Conservation (phyloP, 2,113 vertebrate species). For the Serinus canaria region DNA sequence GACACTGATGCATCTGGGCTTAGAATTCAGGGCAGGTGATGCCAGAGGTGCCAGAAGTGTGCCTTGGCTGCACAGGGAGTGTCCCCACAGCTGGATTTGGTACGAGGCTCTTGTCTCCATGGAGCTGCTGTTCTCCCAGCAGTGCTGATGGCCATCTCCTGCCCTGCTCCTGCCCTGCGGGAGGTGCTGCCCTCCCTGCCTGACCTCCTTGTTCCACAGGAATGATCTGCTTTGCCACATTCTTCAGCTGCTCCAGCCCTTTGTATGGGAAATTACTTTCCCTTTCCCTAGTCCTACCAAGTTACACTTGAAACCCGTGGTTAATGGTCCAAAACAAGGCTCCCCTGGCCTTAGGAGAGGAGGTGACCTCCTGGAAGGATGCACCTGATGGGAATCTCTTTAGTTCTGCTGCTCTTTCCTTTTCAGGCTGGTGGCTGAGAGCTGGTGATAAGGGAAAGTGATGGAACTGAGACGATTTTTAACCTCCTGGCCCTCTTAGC, state of each 20-base stretch:
- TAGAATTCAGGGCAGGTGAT: not conserved
- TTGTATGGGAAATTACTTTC: not conserved
- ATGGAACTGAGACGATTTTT: not conserved
- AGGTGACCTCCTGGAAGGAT: not conserved
- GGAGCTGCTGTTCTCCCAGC: not conserved
- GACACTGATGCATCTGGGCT: not conserved
- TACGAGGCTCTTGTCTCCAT: not conserved
- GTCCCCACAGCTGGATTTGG: not conserved
- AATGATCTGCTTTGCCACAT: slow-evolving; percentile 5
- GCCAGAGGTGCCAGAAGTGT: not conserved
- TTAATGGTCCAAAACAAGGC: not conserved
- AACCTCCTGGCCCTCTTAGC: not conserved
- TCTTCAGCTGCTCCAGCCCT: not conserved
- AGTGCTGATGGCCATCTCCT: not conserved
- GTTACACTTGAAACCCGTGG: not conserved
- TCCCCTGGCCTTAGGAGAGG: not conserved
- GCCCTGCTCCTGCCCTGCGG: not conserved
- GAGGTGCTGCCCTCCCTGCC: slow-evolving; percentile 8
- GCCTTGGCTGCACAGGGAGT: not conserved
- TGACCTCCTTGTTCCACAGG: slow-evolving; percentile 4
- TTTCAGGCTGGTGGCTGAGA: not conserved
- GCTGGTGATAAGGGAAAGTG: not conserved
- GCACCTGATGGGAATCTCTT: not conserved
- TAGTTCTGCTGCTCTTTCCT: not conserved
- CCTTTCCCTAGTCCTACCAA: not conserved